phyloP scores from a whole-genome alignment of 2,888 invertebrate species.

The Cheilosia impressa region DNA sequence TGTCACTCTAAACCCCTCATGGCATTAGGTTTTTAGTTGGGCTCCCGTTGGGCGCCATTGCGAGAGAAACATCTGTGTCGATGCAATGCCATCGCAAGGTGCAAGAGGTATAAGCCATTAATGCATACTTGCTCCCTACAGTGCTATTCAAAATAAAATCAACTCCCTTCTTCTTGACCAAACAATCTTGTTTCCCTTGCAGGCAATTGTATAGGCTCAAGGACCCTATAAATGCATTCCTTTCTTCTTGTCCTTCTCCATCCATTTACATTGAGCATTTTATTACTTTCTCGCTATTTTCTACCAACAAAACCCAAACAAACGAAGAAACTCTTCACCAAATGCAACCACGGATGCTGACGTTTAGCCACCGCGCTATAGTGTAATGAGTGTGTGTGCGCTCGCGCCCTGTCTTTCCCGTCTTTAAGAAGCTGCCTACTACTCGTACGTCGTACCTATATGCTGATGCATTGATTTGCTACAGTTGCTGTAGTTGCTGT shows the following conservation, averaged over 20 bases:
- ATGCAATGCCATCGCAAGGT: too few species aligned
- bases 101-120: too few species aligned
- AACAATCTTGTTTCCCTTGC: background rate
- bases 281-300: slow-evolving; percentile 54
- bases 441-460: background rate
- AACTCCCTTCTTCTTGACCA: too few species aligned
- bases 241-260: background rate
- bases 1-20: too few species aligned
- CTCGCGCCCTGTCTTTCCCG: slow-evolving; percentile 5
- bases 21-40: background rate
- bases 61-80: background rate
- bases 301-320: slow-evolving; percentile 16
- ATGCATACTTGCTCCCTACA: too few species aligned
- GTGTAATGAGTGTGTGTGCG: slow-evolving; percentile 24
- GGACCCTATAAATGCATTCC: slow-evolving; percentile 14
- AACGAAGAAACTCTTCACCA: slow-evolving; percentile 19
- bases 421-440: slow-evolving; percentile 50
- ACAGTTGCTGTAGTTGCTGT: slow-evolving; percentile 1
- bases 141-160: too few species aligned
- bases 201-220: slow-evolving; percentile 41
- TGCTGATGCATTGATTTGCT: slow-evolving; percentile 40
- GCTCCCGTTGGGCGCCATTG: background rate
- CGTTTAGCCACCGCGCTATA: slow-evolving; percentile 34
- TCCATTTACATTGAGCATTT: slow-evolving; percentile 38
- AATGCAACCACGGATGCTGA: slow-evolving; percentile 35